phyloP scores from a whole-genome alignment of 2,797 vertebrate species.

The Bryconaethiops microstoma region DNA sequence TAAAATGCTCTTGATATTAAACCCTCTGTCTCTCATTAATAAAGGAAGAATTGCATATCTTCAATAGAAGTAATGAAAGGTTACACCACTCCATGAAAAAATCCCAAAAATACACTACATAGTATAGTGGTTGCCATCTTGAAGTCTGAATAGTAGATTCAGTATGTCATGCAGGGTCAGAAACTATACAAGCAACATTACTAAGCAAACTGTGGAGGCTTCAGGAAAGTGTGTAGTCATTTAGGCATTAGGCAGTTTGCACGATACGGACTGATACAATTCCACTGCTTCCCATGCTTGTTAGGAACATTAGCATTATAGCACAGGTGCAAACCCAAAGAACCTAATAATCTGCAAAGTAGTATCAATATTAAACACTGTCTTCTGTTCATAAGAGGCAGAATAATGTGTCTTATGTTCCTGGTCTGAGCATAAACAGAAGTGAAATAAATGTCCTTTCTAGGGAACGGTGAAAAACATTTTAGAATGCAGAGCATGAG shows the following conservation, averaged over 20 bases:
- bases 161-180: not conserved
- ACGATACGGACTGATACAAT: not conserved
- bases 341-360: not conserved
- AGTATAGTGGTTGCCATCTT: not conserved
- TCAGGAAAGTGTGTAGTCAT: not conserved
- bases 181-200: not conserved
- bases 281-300: not conserved
- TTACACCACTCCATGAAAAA: not conserved
- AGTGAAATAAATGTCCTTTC: not conserved
- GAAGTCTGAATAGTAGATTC: not conserved
- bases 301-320: not conserved
- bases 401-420: conserved; percentile 14
- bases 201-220: not conserved
- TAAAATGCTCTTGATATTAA: conserved; percentile 6
- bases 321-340: not conserved
- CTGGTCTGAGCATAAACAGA: not conserved
- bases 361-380: not conserved
- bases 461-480: not conserved
- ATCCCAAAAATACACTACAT: not conserved
- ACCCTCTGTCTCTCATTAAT: conserved; percentile 8
- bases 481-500: not conserved
- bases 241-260: not conserved
- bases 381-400: conserved; percentile 27
- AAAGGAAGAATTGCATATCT: conserved; percentile 13
- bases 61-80: not conserved